Percentiles rank a stretch among this genome's conserved stretches.
Evolutionary conservation across 2,797 vertebrate genomes (phyloP).

Genomic region (Notolabrus celidotus): DNA sequence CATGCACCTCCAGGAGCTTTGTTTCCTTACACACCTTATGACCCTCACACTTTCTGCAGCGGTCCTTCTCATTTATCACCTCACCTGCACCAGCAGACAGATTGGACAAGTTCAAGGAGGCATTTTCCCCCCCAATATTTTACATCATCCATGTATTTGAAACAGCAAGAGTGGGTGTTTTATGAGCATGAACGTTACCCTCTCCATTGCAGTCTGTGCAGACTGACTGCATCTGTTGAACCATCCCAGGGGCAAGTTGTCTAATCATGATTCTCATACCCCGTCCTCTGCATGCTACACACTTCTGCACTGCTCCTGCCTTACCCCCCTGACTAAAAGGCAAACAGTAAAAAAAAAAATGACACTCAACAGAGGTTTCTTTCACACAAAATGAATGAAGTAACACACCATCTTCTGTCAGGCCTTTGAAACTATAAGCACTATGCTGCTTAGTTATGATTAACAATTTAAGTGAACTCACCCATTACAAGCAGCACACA

Average conservation of each 20-base stretch:
- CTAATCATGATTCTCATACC: conserved; percentile 98
- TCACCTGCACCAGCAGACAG: conserved; percentile 86
- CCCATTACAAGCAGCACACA: conserved; percentile 96
- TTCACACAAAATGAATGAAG: neutral
- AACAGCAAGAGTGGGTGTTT: conserved; percentile 10
- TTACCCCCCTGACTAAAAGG: conserved; percentile 94
- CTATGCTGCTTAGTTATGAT: neutral
- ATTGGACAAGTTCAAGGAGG: neutral
- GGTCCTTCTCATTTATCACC: conserved; percentile 98
- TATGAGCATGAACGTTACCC: conserved; percentile 81
- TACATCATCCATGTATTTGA: neutral
- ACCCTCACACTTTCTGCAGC: conserved; percentile 99
- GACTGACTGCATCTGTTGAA: conserved; percentile 99
- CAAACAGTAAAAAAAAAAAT: conserved; percentile 32
- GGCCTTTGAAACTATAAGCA: conserved; percentile 11
- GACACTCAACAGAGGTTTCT: neutral
- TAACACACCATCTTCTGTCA: neutral
- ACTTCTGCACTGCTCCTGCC: conserved; percentile 97
- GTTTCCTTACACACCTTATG: conserved; percentile 99
- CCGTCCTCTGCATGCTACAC: conserved; percentile 93
- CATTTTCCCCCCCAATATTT: neutral
- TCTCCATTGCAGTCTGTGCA: conserved; percentile 98
- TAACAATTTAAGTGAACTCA: conserved; percentile 80
- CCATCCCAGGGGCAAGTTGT: conserved; percentile 98
- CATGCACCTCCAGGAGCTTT: conserved; percentile 98